Evolutionary conservation across 2,888 invertebrate species (phyloP), one percentile per base, ranked within the genome.

Genomic region (Lasioglossum pauxillum): DNA sequence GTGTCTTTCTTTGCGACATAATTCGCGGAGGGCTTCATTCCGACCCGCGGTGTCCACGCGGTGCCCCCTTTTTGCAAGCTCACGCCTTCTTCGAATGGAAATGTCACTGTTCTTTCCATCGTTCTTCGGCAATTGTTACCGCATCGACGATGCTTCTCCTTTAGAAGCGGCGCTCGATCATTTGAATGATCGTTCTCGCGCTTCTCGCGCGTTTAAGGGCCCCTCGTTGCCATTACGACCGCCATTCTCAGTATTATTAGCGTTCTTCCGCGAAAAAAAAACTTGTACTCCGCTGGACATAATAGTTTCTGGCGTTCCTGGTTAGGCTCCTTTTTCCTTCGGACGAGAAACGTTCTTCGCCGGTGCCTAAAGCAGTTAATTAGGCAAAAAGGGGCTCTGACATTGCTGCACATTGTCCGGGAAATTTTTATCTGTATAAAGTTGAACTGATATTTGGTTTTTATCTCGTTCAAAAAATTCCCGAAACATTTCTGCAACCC

Each of bases 1-100:
- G 57, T 60, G 72, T 72, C 85, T 74, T 78, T 85, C 75, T 75
- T 75, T 69, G 49, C 44, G 57, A 57, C 80, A 83, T 84, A 83
- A 82, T 82, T 88, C 78, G 87, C 69, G 49, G 64, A 73, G n/a
- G 49, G 57, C 41, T 74, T 53, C 23, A 31, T 53, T 71, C 75
- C 38, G 35, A 35, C 7, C 74, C 49, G 35, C 35, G 35, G 38
- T 16, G 57, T 27, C 72, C 72, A 23, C 53, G 14, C 57, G 44
- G 19, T 16, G 75, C 57, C 49, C 57, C 75, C 75, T 83, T 83
- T 83, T 83, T 73, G 41, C 75, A n/a, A 19, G 27, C 49, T n/a
- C 49, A 71, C 27, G 16, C 71, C 75, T 27, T 81, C 76, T 71
- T n/a, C 64, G 41, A 72, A 73, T 64, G 76, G 82, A 72, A 76